Evolutionary conservation across 2,113 vertebrate species (phyloP), one percentile per base, ranked within the genome.

Genomic region (Elephas maximus): DNA sequence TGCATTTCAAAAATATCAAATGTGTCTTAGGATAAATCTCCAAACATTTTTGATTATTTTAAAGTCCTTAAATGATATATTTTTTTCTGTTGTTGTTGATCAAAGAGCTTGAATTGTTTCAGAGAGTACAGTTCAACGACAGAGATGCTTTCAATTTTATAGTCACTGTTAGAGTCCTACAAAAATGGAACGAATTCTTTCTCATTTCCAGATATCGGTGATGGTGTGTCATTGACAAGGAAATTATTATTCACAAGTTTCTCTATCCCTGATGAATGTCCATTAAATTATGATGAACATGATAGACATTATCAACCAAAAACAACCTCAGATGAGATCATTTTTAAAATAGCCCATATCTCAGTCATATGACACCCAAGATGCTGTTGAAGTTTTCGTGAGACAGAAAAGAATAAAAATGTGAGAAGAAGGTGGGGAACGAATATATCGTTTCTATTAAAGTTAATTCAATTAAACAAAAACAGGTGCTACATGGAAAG

Each of bases 391-490:
- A 90, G 1, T 7, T 97, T 57, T 62, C n/a, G 14, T 30, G 88
- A 95, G 90, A 76, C 8, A 6, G 5, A 6, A 71, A 95, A n/a
- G 84, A 8, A 63, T 33, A 96, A 97, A 96, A 24, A 92, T 6
- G 73, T 81, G 96, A 96, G 79, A 97, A 88, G 57, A 95, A 92
- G 44, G 90, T 26, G 6, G 18, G 37, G 95, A 98, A 97, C 71
- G 20, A 95, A 92, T 79, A 20, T 44, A 96, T 96, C 6, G 80
- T 90, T 80, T 97, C 57, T 93, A 51, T 85, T 97, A 73, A 96
- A 97, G 95, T 96, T 45, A 97, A 96, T 95, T 97, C 62, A 98
- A 81, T 92, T 98, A 95, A 98, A 87, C 8, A 97, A 78, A 91
- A 88, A 74, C 96, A 98, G 62, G 74, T 98, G 79, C 33, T 74